Base-by-base conservation (phyloP, 2,113 vertebrate genomes). In the Charadrius vociferus region DNA sequence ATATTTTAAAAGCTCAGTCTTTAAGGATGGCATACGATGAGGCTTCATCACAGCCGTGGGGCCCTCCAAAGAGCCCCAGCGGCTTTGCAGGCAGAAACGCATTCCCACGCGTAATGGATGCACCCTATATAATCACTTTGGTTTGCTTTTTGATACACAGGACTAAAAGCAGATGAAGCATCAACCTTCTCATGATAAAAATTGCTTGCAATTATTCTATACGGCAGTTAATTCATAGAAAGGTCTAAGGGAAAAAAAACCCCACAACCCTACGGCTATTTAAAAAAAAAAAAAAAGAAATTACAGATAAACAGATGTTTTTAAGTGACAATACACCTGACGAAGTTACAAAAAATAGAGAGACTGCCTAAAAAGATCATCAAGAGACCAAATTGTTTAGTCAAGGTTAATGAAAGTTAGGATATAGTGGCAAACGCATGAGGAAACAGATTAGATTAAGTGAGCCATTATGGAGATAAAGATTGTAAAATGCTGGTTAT, bases 361-460 rank as follows among this genome's bases (percentile, higher is more conserved):
- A 77, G 22, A 37, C 22, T 55, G 45, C n/a, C 74, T 82, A 21
- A 77, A 75, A 67, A 58, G 30, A 85, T 45, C 41, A 72, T n/a
- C 26, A 9, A 66, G 70, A 79, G 43, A 52, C 11, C 32, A 15
- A 66, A 72, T 59, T 88, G 85, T 53, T 95, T 52, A 72, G 59
- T 58, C 81, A n/a, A 81, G 70, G 85, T 78, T 86, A 78, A 82
- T 78, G 92, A 36, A 90, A 86, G 73, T 70, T 61, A n/a, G 55
- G 45, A 43, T 39, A 41, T 4, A 65, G 67, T 3, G 6, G 67
- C n/a, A 75, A 75, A 61, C 2, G 15, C 47, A 24, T 1, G 52
- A 80, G 67, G 81, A 74, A 66, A 55, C 14, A 34, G 88, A 67
- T 52, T 15, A 55, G 86, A 86, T 94, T 43, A 94, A 94, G 75